Base-by-base conservation (phyloP, 2,797 vertebrate genomes). In the Taeniopygia guttata region DNA sequence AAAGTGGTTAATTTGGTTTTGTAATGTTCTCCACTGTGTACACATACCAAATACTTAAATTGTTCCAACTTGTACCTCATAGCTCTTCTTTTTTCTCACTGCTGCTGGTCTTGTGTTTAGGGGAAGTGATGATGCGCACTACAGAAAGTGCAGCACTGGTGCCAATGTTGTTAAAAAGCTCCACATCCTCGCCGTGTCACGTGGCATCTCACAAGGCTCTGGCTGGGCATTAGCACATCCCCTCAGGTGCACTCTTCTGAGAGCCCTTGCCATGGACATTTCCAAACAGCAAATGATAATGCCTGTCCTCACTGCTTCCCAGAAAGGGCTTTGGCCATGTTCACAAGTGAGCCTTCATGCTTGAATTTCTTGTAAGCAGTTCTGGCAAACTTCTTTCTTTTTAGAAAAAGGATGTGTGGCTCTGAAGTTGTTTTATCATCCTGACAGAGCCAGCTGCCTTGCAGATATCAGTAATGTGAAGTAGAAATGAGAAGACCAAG, bases 351-450 rank as follows among this genome's bases (percentile, higher is more conserved):
- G 36, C 43, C 46, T 78, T 66, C 26, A 18, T 0, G 1, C 30
- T 19, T 42, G 16, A 45, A 32, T 90, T 78, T 87, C 52, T 78
- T 27, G n/a, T 45, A n/a, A 87, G 49, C 0, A 0, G 51, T 49
- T 52, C 30, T 66, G 36, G 32, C 68, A 49, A 81, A 19, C 54
- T 62, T 60, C 46, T 77, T 70, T 87, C 30, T 70, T 76, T 64
- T 66, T 62, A 72, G 46, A 72, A n/a, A 18, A 64, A 70, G 64
- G 52, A 32, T 62, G 25, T 26, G n/a, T 70, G 45, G 38, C 78
- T 94, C 69, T 87, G 66, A 95, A 92, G 81, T 63, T 29, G 51
- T 58, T 95, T 72, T 89, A 63, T 78, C 89, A 84, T 84, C 55
- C 56, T 12, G 22, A 20, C 69, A 84, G 89, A 81, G 69, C 34